Evolutionary conservation across 1,140 invertebrate genomes (phyloP).

Genomic region (Drosophila ercepeae): DNA sequence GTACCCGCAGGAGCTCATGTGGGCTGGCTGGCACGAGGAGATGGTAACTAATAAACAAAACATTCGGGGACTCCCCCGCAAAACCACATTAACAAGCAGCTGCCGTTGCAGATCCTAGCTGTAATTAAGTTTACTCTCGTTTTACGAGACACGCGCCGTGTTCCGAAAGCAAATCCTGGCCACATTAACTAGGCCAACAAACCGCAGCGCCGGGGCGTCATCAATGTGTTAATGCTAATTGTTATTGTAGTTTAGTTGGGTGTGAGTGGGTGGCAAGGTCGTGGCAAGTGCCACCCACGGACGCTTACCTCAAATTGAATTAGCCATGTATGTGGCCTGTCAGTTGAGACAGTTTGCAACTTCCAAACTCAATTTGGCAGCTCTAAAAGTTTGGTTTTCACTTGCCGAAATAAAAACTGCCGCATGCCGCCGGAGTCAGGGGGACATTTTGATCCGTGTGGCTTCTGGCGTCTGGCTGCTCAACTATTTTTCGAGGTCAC

Average conservation of each 20-base stretch:
- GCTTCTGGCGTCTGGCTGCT: neutral
- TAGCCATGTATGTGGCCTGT: constrained; percentile 55
- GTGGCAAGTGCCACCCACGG: constrained; percentile 45
- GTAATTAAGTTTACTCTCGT: constrained; percentile 67
- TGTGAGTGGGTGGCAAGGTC: neutral
- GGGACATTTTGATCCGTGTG: constrained; percentile 15
- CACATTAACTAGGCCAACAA: constrained; percentile 47
- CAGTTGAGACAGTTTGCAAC: constrained; percentile 62
- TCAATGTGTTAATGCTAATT: constrained; percentile 73
- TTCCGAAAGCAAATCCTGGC: constrained; percentile 43
- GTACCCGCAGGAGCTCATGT: constrained; percentile 26
- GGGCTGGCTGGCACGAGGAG: neutral
- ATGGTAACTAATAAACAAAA: constrained; percentile 53
- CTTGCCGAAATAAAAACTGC: constrained; percentile 24
- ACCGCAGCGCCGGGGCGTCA: constrained; percentile 20
- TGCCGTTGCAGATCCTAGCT: constrained; percentile 45
- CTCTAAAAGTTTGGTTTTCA: constrained; percentile 55
- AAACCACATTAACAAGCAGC: constrained; percentile 61
- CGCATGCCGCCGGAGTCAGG: constrained; percentile 4
- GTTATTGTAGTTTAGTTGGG: constrained; percentile 61
- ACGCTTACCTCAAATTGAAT: constrained; percentile 70
- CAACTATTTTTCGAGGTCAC: constrained; percentile 47
- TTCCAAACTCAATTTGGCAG: constrained; percentile 72
- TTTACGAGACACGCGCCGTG: constrained; percentile 46
- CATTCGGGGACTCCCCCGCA: constrained; percentile 17